These are phyloP conservation scores for Cotesia vestalis DNA, from an alignment of 1,140 invertebrate species.

Conservation along the genomic window DNA sequence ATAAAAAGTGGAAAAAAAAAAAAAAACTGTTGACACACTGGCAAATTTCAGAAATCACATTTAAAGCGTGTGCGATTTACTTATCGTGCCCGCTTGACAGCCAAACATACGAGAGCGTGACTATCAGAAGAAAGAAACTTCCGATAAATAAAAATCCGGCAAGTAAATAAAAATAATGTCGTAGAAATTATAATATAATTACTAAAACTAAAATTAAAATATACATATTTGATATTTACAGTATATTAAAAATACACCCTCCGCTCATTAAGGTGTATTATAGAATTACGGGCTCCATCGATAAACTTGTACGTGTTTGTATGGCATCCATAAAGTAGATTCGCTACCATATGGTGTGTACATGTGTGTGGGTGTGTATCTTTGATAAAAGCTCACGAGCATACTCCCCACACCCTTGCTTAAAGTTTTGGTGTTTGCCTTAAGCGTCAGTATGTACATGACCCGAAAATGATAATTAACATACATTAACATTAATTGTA, in stretches of 20 bases:
- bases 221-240: not conserved
- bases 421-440: too few species aligned
- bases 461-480: too few species aligned
- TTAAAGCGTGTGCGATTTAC: slow-evolving; percentile 1
- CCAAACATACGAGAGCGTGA: slow-evolving; percentile 4
- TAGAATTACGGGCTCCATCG: too few species aligned
- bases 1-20: not conserved
- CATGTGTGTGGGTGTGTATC: too few species aligned
- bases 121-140: slow-evolving; percentile 6
- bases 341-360: too few species aligned
- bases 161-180: not conserved
- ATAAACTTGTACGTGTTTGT: too few species aligned
- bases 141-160: not conserved
- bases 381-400: too few species aligned
- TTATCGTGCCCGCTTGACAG: slow-evolving; percentile 2
- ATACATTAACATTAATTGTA: too few species aligned
- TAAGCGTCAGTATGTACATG: too few species aligned
- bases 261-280: too few species aligned
- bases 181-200: not conserved
- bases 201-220: not conserved
- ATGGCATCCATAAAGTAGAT: not conserved
- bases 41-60: not conserved
- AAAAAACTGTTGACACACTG: not conserved
- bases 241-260: not conserved
- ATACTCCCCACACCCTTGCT: too few species aligned